A percentile compares a stretch with the other conserved stretches of the same genome.
phyloP scores from a whole-genome alignment of 2,113 vertebrate genomes.

The Prunella himalayana region DNA sequence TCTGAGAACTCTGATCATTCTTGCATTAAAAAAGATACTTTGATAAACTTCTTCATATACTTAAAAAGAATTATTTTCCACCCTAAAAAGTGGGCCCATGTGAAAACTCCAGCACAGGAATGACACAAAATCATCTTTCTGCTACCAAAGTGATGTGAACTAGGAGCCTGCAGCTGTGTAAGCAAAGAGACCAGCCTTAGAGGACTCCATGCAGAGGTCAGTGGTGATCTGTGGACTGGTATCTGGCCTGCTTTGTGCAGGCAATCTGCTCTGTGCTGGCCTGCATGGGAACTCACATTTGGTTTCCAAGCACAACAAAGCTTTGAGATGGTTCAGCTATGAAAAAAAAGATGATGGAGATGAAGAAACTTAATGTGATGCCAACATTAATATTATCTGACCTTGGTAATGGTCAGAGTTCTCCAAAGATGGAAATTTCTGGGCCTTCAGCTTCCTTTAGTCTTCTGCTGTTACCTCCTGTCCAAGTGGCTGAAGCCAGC shows the following conservation, averaged over 20 bases:
- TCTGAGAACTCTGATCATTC: not conserved
- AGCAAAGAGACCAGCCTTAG: not conserved
- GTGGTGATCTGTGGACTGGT: not conserved
- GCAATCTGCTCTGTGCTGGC: not conserved
- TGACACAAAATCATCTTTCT: not conserved
- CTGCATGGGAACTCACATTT: not conserved
- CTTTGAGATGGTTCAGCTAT: not conserved
- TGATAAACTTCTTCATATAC: not conserved
- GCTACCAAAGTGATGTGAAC: not conserved
- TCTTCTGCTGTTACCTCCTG: not conserved
- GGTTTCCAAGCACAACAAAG: not conserved
- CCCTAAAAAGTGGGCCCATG: not conserved
- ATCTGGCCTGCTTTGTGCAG: not conserved
- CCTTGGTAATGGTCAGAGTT: not conserved
- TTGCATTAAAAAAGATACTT: not conserved
- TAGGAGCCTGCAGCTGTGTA: constrained; percentile 3
- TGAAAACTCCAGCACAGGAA: not conserved
- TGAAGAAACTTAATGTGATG: not conserved
- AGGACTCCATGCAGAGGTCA: not conserved
- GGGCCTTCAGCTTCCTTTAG: not conserved
- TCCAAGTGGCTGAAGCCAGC: not conserved
- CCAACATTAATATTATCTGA: not conserved
- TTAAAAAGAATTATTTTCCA: not conserved
- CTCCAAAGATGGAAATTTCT: not conserved
- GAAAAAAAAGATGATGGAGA: not conserved